Percentiles rank a stretch among this genome's conserved stretches.
Evolutionary conservation across 2,888 invertebrate species (phyloP).

Genomic region (Agrilus mali): DNA sequence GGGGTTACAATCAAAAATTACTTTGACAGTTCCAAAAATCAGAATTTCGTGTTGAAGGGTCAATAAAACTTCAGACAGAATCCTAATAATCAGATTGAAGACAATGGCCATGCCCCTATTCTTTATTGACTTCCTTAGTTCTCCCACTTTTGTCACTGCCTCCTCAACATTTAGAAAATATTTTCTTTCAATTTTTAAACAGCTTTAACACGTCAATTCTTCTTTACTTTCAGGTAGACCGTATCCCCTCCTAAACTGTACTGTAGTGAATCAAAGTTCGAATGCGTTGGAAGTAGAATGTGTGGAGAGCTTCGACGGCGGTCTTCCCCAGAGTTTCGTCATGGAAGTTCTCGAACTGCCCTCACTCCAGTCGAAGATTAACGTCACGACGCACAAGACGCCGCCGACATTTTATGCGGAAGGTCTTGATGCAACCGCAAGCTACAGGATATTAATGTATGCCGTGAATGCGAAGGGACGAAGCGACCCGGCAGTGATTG

Average conservation of each 20-base stretch:
- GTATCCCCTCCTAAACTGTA: slow-evolving; percentile 76
- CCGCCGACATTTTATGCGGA: slow-evolving; percentile 57
- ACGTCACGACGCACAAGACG: slow-evolving; percentile 48
- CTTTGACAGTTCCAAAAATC: no score
- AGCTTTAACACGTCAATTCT: no score
- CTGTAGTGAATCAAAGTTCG: slow-evolving; percentile 76
- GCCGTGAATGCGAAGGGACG: slow-evolving; percentile 80
- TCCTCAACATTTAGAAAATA: no score
- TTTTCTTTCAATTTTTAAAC: no score
- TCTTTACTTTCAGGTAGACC: slow-evolving; percentile 58
- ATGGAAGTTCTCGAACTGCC: slow-evolving; percentile 68
- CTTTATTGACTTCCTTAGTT: no score
- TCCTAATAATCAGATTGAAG: no score
- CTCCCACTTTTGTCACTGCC: no score
- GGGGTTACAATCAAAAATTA: no score
- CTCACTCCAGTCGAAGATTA: slow-evolving; percentile 45
- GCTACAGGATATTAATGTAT: slow-evolving; percentile 69
- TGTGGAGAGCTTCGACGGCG: slow-evolving; percentile 78
- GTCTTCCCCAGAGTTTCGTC: slow-evolving; percentile 74
- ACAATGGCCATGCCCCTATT: no score
- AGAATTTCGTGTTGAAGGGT: no score
- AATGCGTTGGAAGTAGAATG: slow-evolving; percentile 78
- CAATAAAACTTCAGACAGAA: no score
- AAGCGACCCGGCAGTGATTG: slow-evolving; percentile 71
- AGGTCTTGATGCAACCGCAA: slow-evolving; percentile 59